Evolutionary conservation across 2,113 vertebrate genomes (phyloP), one percentile per base, ranked within the genome.

Genomic region (Furnarius figulus): DNA sequence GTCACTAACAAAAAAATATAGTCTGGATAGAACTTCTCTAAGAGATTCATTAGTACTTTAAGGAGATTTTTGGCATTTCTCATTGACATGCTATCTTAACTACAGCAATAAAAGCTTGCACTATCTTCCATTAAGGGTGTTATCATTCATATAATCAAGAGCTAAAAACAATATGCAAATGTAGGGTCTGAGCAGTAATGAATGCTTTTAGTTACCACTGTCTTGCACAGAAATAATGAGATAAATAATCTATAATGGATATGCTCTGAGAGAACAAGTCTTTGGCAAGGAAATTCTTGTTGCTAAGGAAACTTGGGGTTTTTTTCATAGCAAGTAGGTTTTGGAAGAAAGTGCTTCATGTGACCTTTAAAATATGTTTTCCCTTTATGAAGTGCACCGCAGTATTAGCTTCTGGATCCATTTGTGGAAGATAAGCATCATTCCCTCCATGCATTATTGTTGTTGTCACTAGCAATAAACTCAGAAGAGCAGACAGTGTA

Each of bases 171-270:
- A 55, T 37, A 88, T 37, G 65, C 59, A 93, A 89, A 91, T 87
- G 6, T 25, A 72, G 27, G 16, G 12, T 80, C n/a, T 52, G 46
- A 95, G 15, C 21, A 62, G 30, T 42, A 91, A 83, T 27, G n/a
- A 78, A 76, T 46, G 42, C 3, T 50, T 96, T 92, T 85, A 93
- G 61, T 83, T 85, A 93, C 39, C 52, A 35, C 10, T 67, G 14
- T 37, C n/a, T 90, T 74, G 22, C 22, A 37, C 7, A 92, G 71
- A 89, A 61, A 35, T 67, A 94, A 93, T 78, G 42, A 39, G 39
- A 81, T 81, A 96, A 95, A 88, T 94, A 94, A 82, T 70, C 86
- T 23, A 59, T 78, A 87, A 76, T 70, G 35, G 30, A 20, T 90
- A 37, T 10, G 6, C 63, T 84, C 30, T 40, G 17, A 4, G 40